Evolutionary conservation across 2,797 vertebrate species (phyloP).

Genomic region (Tachyglossus aculeatus): DNA sequence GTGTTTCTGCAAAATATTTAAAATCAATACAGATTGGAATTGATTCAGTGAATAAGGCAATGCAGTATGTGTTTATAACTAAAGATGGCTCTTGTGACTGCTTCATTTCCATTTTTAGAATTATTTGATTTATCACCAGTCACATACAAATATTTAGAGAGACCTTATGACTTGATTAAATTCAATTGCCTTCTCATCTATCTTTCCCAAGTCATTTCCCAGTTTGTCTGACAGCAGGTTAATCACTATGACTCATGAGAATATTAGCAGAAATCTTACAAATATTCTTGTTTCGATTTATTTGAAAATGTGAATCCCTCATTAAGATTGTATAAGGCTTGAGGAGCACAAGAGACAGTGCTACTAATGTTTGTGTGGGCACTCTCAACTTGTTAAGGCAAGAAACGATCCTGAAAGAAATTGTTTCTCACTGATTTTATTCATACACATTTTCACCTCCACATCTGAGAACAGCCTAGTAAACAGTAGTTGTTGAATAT

Average conservation of each 20-base stretch:
- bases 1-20: too few species aligned
- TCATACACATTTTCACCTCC: slow-evolving; percentile 9
- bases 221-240: slow-evolving; percentile 35
- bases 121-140: slow-evolving; percentile 32
- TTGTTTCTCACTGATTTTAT: slow-evolving; percentile 21
- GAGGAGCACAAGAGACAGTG: slow-evolving; percentile 11
- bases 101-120: slow-evolving; percentile 19
- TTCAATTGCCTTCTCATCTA: neutral
- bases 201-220: slow-evolving; percentile 6
- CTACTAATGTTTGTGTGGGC: neutral
- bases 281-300: slow-evolving; percentile 8
- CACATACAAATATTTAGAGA: slow-evolving; percentile 32
- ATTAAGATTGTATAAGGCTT: slow-evolving; percentile 22
- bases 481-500: neutral
- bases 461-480: neutral
- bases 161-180: slow-evolving; percentile 39
- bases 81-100: neutral
- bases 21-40: neutral
- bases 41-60: neutral
- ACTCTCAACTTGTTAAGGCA: neutral
- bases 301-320: slow-evolving; percentile 16
- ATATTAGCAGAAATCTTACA: slow-evolving; percentile 29
- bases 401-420: neutral
- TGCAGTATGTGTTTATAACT: neutral
- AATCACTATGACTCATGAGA: slow-evolving; percentile 33